Evolutionary conservation across 2,113 vertebrate species (phyloP), one percentile per base, ranked within the genome.

Genomic region (Cyanoramphus novaezelandiae): DNA sequence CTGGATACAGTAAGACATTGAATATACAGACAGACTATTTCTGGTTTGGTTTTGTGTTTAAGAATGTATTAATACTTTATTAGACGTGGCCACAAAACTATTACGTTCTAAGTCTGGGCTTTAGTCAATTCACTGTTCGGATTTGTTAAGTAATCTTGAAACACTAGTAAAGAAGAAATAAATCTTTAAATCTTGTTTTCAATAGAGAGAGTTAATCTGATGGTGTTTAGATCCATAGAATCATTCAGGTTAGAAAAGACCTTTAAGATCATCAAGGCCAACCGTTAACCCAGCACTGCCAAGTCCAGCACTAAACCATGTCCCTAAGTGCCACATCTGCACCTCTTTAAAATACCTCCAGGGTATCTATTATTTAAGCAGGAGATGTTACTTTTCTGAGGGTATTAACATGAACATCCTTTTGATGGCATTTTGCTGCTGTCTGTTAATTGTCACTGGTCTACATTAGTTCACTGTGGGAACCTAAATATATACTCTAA

Each of bases 271-370:
- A 47, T n/a, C 0, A 0, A 47, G 37, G 14, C 47, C 69, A 25
- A 17, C 62, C 0, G 0, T 6, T 15, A n/a, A 57, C 46, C 44
- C 14, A 25, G 8, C 23, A 3, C 44, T 49, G 31, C 41, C 43
- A 49, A 59, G 67, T 23, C 71, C 55, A n/a, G 29, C 53, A 9
- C 37, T 74, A 39, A 52, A 8, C 71, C 31, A 3, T 10, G 49
- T 70, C 44, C 28, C 67, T 27, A 25, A 5, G 11, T 24, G 35
- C 63, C 41, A 67, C 63, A 24, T 57, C 43, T 53, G 9, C 12
- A 3, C 0, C 4, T 33, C 28, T 67, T 53, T 27, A 17, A 27
- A 43, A 37, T 28, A 35, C 37, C 29, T 37, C 33, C 35, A 41
- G 60, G 21, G 39, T 39, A 17, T 65, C 75, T 74, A 25, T 65